A percentile compares a stretch with the other conserved stretches of the same genome.
Evolutionary conservation across 1,140 invertebrate genomes (phyloP).

Genomic region (Bombus ignitus): DNA sequence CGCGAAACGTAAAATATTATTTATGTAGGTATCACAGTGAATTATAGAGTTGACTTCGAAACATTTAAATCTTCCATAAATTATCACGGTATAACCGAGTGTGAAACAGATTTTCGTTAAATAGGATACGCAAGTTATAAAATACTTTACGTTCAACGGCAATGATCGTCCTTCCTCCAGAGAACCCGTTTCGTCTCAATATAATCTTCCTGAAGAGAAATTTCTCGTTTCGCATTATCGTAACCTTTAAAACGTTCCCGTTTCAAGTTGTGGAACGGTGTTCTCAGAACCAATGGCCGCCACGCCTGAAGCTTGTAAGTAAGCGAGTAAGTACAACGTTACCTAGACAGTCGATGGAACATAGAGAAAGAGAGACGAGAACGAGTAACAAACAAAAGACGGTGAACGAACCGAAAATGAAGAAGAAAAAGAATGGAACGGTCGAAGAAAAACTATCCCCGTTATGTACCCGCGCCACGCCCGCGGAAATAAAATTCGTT

Average conservation of each 20-base stretch:
- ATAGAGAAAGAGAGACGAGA: neutral
- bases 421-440: conserved; percentile 1
- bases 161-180: no score
- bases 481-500: conserved; percentile 69
- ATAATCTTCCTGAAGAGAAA: neutral
- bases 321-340: no score
- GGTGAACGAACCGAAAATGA: neutral
- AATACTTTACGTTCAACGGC: no score
- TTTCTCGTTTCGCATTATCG: neutral
- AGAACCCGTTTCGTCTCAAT: neutral
- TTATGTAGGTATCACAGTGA: no score
- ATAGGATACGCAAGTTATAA: no score
- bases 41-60: no score
- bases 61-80: no score
- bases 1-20: no score
- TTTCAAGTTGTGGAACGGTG: no score
- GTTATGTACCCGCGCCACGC: conserved; percentile 65
- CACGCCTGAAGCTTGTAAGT: neutral
- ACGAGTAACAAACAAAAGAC: neutral
- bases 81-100: no score
- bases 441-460: conserved; percentile 46
- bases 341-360: conserved; percentile 10
- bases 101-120: neutral
- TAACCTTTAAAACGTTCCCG: neutral
- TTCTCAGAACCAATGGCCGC: conserved; percentile 6